Evolutionary conservation across 2,888 invertebrate genomes (phyloP), one percentile per base, ranked within the genome.

Genomic region (Diloba caeruleocephala): DNA sequence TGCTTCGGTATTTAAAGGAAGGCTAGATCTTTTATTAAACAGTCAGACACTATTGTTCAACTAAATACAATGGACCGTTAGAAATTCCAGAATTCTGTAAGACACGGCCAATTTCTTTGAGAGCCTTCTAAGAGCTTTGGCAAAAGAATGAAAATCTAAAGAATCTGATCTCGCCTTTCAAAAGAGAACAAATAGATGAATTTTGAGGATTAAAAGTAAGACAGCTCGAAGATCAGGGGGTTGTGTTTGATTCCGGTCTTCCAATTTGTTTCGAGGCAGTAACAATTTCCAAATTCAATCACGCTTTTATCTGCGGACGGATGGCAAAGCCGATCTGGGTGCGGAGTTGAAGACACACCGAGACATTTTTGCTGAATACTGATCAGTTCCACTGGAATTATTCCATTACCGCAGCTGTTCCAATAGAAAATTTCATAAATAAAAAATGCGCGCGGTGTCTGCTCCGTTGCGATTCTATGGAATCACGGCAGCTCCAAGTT

Each of bases 401-500:
- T 90, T 90, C 88, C 87, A 88, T 88, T 87, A 85, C 82, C 70
- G 61, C 81, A 79, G 79, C 82, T 81, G 81, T 81, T 78, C 74
- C 74, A 76, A 83, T 85, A 86, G 83, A 84, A 85, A 86, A 88
- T 79, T 85, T 88, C 84, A 88, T 90, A 90, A 91, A 91, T 90
- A 90, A 88, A 85, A 88, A 90, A 87, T 87, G 83, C 81, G 73
- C 71, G 66, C 72, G 72, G 78, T 73, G 87, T 84, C 84, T 85
- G 82, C 81, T 82, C 74, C 81, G 79, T 68, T 84, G 86, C 82
- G 83, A 84, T 91, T 90, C 88, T 87, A 84, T 87, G 76, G 84
- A 91, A 93, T 92, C 92, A 91, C 88, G 82, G 83, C 83, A 82
- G 80, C 84, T 82, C 79, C 75, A 84, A 89, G 91, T 89, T 91